phyloP scores from a whole-genome alignment of 2,888 invertebrate genomes.

The Hylaea fasciaria region DNA sequence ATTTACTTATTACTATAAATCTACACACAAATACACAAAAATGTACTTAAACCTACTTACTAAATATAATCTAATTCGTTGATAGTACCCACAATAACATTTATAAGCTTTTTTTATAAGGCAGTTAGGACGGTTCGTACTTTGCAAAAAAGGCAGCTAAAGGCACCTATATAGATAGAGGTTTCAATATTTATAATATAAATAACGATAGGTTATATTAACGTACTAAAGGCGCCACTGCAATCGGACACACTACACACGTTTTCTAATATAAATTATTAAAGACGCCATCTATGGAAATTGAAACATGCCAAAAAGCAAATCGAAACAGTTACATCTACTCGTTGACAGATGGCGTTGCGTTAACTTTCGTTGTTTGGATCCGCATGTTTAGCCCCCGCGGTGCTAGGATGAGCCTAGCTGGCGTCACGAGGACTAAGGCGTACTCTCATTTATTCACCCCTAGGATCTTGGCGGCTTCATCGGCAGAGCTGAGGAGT shows the following conservation, averaged over 20 bases:
- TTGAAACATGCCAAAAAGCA: slow-evolving; percentile 12
- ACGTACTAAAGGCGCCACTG: slow-evolving; percentile 20
- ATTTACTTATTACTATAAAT: slow-evolving; percentile 44
- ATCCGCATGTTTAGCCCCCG: slow-evolving; percentile 72
- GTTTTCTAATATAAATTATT: slow-evolving; percentile 4
- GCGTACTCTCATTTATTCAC: slow-evolving; percentile 89
- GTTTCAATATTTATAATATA: slow-evolving; percentile 47
- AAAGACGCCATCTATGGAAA: slow-evolving; percentile 1
- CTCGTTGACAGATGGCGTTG: slow-evolving; percentile 61
- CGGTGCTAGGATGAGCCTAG: slow-evolving; percentile 77
- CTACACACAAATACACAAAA: slow-evolving; percentile 52
- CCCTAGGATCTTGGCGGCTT: slow-evolving; percentile 94
- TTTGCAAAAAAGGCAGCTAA: slow-evolving; percentile 75
- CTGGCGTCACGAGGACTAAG: slow-evolving; percentile 80
- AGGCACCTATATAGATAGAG: slow-evolving; percentile 62
- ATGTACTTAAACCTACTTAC: slow-evolving; percentile 78
- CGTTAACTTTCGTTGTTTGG: slow-evolving; percentile 49
- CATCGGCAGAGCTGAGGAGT: slow-evolving; percentile 91
- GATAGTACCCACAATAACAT: slow-evolving; percentile 67
- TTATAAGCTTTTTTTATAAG: slow-evolving; percentile 56
- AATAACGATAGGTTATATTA: background rate
- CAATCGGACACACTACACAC: background rate
- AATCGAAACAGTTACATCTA: slow-evolving; percentile 38
- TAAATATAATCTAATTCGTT: slow-evolving; percentile 70
- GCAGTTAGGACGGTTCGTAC: slow-evolving; percentile 77